Evolutionary conservation across 2,888 invertebrate genomes (phyloP).

Genomic region (Mythimna loreyi): DNA sequence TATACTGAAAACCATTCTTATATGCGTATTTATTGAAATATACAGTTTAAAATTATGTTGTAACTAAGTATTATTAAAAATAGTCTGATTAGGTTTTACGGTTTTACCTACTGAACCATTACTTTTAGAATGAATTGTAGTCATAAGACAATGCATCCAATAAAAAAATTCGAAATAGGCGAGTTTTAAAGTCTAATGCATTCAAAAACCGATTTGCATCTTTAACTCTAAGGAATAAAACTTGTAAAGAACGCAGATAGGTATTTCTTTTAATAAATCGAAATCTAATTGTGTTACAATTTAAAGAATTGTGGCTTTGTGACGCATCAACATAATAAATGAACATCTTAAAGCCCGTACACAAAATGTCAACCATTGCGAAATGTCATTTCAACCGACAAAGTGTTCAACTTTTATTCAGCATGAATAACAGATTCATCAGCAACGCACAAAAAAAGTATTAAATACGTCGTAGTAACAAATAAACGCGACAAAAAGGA

Average conservation of each 20-base stretch:
- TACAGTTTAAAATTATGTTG: no score
- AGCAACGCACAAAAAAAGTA: slow-evolving; percentile 61
- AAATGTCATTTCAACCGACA: slow-evolving; percentile 65
- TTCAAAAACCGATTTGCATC: no score
- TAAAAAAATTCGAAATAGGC: no score
- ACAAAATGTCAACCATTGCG: slow-evolving; percentile 55
- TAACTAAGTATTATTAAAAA: no score
- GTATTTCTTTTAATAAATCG: background rate
- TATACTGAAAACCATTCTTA: no score
- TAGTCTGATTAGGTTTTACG: no score
- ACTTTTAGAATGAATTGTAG: no score
- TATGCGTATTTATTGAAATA: no score
- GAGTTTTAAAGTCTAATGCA: no score
- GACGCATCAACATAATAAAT: slow-evolving; percentile 28
- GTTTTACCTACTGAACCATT: no score
- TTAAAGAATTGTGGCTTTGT: slow-evolving; percentile 26
- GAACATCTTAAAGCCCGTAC: slow-evolving; percentile 15
- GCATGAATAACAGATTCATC: slow-evolving; percentile 67
- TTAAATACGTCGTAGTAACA: slow-evolving; percentile 59
- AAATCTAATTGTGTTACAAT: slow-evolving; percentile 15
- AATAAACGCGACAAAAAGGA: slow-evolving; percentile 71
- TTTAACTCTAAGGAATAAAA: background rate
- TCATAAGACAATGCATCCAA: no score
- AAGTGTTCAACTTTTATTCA: slow-evolving; percentile 60
- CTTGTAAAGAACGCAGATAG: background rate